phyloP scores from a whole-genome alignment of 2,113 vertebrate genomes.

The Typhlomys cinereus region DNA sequence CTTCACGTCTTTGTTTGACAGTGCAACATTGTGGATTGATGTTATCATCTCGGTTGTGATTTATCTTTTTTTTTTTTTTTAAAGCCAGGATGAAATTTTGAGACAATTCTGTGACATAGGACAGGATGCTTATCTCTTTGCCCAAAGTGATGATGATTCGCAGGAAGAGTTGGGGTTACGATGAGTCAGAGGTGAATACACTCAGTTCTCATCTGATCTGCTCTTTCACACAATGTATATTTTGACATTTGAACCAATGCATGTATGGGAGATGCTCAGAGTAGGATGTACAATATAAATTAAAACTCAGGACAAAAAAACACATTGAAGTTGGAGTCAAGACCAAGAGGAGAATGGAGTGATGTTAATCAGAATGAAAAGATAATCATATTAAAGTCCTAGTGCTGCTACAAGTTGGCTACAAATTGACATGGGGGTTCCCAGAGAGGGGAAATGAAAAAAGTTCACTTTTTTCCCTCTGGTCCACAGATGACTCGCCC shows the following conservation, averaged over 20 bases:
- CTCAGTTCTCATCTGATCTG: not conserved
- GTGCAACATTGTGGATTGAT: not conserved
- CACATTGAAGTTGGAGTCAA: not conserved
- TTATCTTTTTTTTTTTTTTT: no score
- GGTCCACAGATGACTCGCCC: not conserved
- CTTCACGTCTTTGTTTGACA: constrained; percentile 21
- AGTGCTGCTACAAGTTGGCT: not conserved
- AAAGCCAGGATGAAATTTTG: not conserved
- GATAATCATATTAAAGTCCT: not conserved
- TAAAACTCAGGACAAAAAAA: not conserved
- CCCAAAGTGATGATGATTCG: not conserved
- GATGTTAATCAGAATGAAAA: not conserved
- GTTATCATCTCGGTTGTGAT: not conserved
- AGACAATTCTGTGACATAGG: not conserved
- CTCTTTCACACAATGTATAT: not conserved
- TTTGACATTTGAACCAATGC: not conserved
- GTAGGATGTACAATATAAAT: not conserved
- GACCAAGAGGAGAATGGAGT: not conserved
- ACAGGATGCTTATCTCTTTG: not conserved
- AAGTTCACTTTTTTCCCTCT: not conserved
- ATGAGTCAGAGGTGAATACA: not conserved
- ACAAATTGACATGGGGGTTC: not conserved
- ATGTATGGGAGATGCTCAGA: not conserved
- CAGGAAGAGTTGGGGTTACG: not conserved
- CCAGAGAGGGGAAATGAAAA: not conserved